Evolutionary conservation across 2,888 invertebrate species (phyloP).

Genomic region (Gymnosoma rotundatum): DNA sequence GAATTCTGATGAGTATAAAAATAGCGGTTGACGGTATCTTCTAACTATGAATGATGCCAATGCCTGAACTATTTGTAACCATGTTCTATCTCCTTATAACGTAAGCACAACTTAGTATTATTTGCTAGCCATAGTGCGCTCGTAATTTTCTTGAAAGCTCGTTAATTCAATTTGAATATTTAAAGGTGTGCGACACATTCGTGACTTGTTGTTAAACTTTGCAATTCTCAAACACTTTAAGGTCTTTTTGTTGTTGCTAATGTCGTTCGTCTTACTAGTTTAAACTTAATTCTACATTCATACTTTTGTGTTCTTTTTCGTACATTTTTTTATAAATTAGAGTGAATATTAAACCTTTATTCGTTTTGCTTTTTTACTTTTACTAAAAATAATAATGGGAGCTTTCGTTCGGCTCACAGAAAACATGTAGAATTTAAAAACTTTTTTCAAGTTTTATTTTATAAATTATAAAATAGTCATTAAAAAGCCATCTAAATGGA

Average conservation of each 20-base stretch:
- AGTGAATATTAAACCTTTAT: conserved; percentile 5
- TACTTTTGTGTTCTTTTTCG: background rate
- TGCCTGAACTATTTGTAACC: conserved; percentile 50
- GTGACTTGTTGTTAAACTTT: conserved; percentile 67
- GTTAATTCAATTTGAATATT: conserved; percentile 71
- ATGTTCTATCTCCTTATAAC: conserved; percentile 30
- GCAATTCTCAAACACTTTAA: conserved; percentile 65
- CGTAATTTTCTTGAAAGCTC: conserved; percentile 63
- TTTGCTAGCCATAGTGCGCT: conserved; percentile 43
- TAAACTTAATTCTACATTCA: conserved; percentile 35
- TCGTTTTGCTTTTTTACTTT: conserved; percentile 8
- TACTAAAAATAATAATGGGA: conserved; percentile 29
- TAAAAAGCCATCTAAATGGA: too few species aligned
- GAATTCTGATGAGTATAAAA: conserved; percentile 2
- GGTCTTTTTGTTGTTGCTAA: conserved; percentile 60
- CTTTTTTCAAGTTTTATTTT: background rate
- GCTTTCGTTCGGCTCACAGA: conserved; percentile 14
- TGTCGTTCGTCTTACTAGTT: too few species aligned
- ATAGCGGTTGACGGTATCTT: conserved; percentile 53
- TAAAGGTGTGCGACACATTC: conserved; percentile 71
- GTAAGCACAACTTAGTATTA: conserved; percentile 28
- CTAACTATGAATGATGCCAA: conserved; percentile 63
- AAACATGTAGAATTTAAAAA: too few species aligned
- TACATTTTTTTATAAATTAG: background rate
- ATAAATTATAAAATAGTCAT: conserved; percentile 49